Conservation (phyloP, 35 echinoderm and acorn worm genomes). For the Heliocidaris tuberculata region DNA sequence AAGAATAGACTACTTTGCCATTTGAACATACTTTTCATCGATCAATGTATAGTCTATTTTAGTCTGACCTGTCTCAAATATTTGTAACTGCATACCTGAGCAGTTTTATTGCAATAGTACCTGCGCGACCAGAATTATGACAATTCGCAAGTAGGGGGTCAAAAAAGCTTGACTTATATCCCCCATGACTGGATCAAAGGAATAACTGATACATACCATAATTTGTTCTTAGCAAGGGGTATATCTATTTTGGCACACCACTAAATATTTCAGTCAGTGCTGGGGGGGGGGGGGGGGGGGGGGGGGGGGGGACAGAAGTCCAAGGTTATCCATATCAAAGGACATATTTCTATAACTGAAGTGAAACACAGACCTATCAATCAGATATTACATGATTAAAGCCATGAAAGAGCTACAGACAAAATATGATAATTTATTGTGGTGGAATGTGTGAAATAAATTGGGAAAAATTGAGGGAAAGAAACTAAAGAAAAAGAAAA, state of each 20-base stretch:
- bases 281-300: no score
- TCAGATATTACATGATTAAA: no score
- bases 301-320: no score
- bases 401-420: no score
- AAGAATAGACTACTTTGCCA: no score
- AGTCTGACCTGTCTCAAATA: not conserved
- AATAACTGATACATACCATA: not conserved
- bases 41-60: no score
- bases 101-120: not conserved
- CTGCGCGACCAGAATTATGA: not conserved
- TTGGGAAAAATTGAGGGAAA: no score
- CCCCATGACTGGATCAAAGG: not conserved
- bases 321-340: not conserved
- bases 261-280: not conserved
- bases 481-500: no score
- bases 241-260: not conserved
- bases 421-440: no score
- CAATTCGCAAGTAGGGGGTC: not conserved
- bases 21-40: no score
- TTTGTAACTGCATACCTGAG: not conserved
- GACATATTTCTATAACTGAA: not conserved
- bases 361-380: no score
- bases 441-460: no score
- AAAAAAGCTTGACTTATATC: not conserved
- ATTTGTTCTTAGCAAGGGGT: slow-evolving; percentile 6